Evolutionary conservation across 2,888 invertebrate species (phyloP).

Genomic region (Trichopoda pennipes): DNA sequence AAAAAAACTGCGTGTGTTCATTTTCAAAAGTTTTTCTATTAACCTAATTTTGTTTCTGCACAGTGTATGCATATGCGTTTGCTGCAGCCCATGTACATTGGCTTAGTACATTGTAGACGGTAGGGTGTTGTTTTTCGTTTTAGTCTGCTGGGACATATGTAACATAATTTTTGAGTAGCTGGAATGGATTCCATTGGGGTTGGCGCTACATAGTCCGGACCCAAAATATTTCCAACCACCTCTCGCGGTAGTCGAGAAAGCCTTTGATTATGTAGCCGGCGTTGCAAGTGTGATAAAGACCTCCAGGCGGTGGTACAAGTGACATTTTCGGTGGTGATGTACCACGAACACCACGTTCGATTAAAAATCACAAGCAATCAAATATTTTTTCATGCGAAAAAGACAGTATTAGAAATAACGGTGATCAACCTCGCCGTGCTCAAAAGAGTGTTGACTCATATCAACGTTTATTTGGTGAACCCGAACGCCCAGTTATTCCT

Average conservation of each 20-base stretch:
- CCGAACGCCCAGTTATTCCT: slow-evolving; percentile 82
- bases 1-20: too few species aligned
- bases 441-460: slow-evolving; percentile 82
- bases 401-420: slow-evolving; percentile 78
- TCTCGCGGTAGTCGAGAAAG: not conserved
- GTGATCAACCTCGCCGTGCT: slow-evolving; percentile 79
- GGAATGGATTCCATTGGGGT: not conserved
- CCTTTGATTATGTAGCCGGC: not conserved
- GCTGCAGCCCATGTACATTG: too few species aligned
- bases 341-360: slow-evolving; percentile 79
- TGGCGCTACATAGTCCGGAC: not conserved
- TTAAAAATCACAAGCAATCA: slow-evolving; percentile 81
- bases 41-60: not conserved
- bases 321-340: slow-evolving; percentile 82
- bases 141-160: not conserved
- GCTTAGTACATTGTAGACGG: not conserved
- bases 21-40: not conserved
- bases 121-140: not conserved
- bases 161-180: too few species aligned
- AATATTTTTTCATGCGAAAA: slow-evolving; percentile 81
- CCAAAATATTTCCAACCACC: not conserved
- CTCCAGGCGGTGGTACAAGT: slow-evolving; percentile 85
- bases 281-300: slow-evolving; percentile 69
- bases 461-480: slow-evolving; percentile 83
- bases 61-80: not conserved